Conservation (phyloP, 2,113 vertebrate species). For the Uropsilus gracilis region DNA sequence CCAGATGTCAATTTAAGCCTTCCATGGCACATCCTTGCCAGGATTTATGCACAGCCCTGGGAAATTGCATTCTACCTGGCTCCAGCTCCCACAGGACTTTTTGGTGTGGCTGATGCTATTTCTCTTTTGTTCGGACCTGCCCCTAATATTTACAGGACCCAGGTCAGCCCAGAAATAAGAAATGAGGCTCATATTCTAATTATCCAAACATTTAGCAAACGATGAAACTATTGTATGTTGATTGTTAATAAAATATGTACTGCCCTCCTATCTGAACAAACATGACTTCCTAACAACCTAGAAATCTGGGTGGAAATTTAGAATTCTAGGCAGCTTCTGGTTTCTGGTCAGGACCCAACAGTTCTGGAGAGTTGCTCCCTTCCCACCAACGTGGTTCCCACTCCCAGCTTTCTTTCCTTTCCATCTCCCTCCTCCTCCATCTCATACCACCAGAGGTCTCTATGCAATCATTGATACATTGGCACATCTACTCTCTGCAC, state of each 20-base stretch:
- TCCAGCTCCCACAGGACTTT: not conserved
- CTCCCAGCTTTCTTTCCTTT: not conserved
- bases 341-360: not conserved
- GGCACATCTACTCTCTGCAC: not conserved
- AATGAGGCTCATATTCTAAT: not conserved
- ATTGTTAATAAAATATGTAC: not conserved
- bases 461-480: not conserved
- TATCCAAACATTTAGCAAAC: not conserved
- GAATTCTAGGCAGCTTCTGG: not conserved
- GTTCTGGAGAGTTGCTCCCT: not conserved
- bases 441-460: not conserved
- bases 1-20: not conserved
- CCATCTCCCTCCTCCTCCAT: not conserved
- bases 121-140: not conserved
- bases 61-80: not conserved
- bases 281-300: not conserved
- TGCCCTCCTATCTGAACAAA: not conserved
- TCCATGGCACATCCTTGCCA: not conserved
- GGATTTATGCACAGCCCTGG: not conserved
- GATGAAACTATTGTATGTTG: not conserved
- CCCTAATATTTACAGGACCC: not conserved
- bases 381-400: not conserved
- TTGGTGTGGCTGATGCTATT: not conserved
- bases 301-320: not conserved
- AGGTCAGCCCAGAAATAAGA: not conserved